These are phyloP conservation scores for Sinella curviseta DNA, from an alignment of 1,140 invertebrate genomes.

Conservation along the genomic window DNA sequence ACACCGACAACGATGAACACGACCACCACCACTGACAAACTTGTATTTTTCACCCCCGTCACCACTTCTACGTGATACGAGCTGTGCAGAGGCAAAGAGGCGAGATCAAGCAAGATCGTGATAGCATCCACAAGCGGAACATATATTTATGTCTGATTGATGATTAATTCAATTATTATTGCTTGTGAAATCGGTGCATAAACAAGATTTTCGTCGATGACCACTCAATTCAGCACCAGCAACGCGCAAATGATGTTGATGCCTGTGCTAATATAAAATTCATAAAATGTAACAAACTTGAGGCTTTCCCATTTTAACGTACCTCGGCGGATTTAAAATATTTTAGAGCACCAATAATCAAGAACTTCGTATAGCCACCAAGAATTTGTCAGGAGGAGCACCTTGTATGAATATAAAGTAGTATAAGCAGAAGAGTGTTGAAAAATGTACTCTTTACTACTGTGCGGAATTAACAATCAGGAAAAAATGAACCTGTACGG, in stretches of 20 bases:
- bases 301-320: neutral
- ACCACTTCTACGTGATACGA: no score
- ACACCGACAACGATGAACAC: neutral
- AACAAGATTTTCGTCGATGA: neutral
- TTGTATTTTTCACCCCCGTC: neutral
- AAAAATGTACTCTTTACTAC: no score
- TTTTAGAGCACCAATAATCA: neutral
- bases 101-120: neutral
- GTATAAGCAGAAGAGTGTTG: no score
- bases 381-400: neutral
- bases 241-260: no score
- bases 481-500: neutral
- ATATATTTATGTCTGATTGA: neutral
- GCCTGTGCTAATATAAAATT: no score
- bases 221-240: neutral
- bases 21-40: slow-evolving; percentile 1
- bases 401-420: neutral
- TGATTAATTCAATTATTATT: slow-evolving; percentile 5
- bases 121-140: neutral
- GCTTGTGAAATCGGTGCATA: neutral
- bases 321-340: neutral
- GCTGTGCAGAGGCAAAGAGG: no score
- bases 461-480: no score
- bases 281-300: neutral
- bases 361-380: neutral